Conservation (phyloP, 2,797 vertebrate species). For the Steatocranus sp. region DNA sequence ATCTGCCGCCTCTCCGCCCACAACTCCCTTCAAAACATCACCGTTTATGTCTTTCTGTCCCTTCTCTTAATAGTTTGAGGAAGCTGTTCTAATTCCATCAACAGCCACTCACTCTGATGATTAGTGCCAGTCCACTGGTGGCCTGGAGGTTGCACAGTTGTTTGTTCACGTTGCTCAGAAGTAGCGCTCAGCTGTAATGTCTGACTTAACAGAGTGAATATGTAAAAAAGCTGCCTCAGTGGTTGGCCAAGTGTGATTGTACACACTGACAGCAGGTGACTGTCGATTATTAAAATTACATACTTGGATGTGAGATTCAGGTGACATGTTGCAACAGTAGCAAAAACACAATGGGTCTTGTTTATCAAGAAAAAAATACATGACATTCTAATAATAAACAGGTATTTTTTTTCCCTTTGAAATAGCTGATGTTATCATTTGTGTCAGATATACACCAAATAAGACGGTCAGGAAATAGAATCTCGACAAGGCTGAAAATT, state of each 20-base stretch:
- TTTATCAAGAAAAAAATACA: slow-evolving; percentile 42
- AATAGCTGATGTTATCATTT: slow-evolving; percentile 62
- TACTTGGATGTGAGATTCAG: slow-evolving; percentile 30
- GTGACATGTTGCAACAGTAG: slow-evolving; percentile 10
- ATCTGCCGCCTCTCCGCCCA: slow-evolving; percentile 34
- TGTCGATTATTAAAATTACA: slow-evolving; percentile 59
- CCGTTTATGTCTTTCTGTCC: slow-evolving; percentile 54
- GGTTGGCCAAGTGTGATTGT: slow-evolving; percentile 25
- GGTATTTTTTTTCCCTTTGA: slow-evolving; percentile 27
- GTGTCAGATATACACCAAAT: slow-evolving; percentile 48
- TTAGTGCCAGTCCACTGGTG: slow-evolving; percentile 64
- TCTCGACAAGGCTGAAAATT: slow-evolving; percentile 42
- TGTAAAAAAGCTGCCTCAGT: slow-evolving; percentile 15
- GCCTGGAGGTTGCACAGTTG: slow-evolving; percentile 51
- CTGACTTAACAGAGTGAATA: slow-evolving; percentile 24
- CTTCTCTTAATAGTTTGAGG: slow-evolving; percentile 59
- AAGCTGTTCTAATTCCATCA: slow-evolving; percentile 67
- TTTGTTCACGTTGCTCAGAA: slow-evolving; percentile 45
- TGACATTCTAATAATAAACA: slow-evolving; percentile 50
- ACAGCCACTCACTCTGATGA: slow-evolving; percentile 64
- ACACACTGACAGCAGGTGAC: slow-evolving; percentile 59
- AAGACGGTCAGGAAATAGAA: slow-evolving; percentile 56
- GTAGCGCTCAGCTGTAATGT: slow-evolving; percentile 40
- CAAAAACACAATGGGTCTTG: slow-evolving; percentile 17
- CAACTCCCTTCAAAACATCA: slow-evolving; percentile 50